Evolutionary conservation across 2,797 vertebrate species (phyloP), one percentile per base, ranked within the genome.

Genomic region (Gallinago solitaria): DNA sequence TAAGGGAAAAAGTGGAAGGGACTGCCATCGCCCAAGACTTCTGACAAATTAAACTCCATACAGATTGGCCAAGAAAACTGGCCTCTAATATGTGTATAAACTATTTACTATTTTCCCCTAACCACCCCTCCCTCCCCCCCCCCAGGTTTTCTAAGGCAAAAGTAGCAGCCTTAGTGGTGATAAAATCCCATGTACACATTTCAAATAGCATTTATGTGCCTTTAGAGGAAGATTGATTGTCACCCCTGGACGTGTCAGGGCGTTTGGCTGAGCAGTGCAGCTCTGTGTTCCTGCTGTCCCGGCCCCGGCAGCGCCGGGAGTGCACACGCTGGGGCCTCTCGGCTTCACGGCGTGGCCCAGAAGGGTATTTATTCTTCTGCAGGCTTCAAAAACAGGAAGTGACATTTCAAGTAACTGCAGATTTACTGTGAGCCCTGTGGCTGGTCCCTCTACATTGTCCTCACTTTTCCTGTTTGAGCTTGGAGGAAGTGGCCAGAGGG

Each of bases 401-500:
- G 90, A 95, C 95, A 95, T 90, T 98, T 96, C 88, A 97, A 98
- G 97, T 91, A 96, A 94, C 70, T 95, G 75, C 93, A 97, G 96
- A 98, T 97, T 98, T 97, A 94, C 94, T 92, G 89, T 87, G 97
- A 92, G 94, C 41, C 41, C 89, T 13, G 8, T 67, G 83, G 77
- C 95, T 60, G 80, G 93, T 98, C 97, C 97, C 97, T 98, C 98
- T 95, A 96, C 97, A 98, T 98, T 98, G 98, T 98, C 97, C 93
- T 94, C 30, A 86, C 96, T 41, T 41, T 99, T 99, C 99, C 99
- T 99, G 99, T 98, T 97, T 97, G 96, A 96, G 92, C 94, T 86
- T 95, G 95, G 97, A 98, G 99, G 99, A 99, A 99, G 98, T 76
- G 68, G 54, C 68, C 30, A 57, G 70, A 76, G 80, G 56, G 59